phyloP scores from a whole-genome alignment of 1,140 invertebrate genomes.

The Cecropterus lyciades region DNA sequence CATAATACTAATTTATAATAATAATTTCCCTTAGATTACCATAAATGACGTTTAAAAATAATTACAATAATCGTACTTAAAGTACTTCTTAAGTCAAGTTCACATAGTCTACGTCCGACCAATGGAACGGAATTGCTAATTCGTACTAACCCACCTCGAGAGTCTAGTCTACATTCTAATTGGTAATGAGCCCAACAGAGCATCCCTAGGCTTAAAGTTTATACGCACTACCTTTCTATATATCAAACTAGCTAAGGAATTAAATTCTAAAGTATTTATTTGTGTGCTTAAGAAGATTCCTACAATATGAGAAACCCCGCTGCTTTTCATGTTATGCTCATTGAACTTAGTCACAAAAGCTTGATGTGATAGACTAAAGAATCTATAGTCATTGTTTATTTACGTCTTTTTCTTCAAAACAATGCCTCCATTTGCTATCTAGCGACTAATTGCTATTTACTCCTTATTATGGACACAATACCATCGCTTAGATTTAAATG shows the following conservation, averaged over 20 bases:
- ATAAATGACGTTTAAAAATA: background rate
- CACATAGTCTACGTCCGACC: constrained; percentile 52
- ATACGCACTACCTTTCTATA: background rate
- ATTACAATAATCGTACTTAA: background rate
- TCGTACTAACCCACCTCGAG: constrained; percentile 52
- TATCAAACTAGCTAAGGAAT: no score
- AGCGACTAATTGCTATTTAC: constrained; percentile 11
- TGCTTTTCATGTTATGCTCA: no score
- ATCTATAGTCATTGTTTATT: constrained; percentile 16
- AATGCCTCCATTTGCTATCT: constrained; percentile 5
- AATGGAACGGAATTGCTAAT: constrained; percentile 67
- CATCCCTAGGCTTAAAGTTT: background rate
- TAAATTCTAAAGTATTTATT: no score
- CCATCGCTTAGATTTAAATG: constrained; percentile 16
- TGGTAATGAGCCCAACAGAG: background rate
- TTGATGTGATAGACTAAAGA: background rate
- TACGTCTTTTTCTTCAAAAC: constrained; percentile 2
- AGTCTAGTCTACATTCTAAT: constrained; percentile 42
- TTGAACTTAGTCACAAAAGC: no score
- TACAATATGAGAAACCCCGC: background rate
- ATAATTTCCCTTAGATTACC: background rate
- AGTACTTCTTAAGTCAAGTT: constrained; percentile 51
- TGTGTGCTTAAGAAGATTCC: no score
- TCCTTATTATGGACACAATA: constrained; percentile 25
- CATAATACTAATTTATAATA: no score